These are phyloP conservation scores for Heteractis magnifica DNA, from an alignment of 92 coral and sea anemone genomes.

Conservation along the genomic window DNA sequence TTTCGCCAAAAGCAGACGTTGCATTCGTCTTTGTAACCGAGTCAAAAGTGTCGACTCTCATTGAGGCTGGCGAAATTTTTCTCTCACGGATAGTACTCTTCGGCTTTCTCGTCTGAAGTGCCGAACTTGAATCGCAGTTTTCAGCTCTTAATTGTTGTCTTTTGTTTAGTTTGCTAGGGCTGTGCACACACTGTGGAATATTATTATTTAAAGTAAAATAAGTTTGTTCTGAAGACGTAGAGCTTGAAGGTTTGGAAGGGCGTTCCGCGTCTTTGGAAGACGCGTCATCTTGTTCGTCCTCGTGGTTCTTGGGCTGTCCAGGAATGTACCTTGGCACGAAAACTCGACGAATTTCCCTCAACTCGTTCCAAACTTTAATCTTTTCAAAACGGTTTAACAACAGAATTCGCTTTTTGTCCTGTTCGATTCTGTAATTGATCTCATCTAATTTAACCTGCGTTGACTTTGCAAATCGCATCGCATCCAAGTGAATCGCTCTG, in stretches of 20 bases:
- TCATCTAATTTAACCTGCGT: conserved; percentile 47
- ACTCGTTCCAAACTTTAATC: conserved; percentile 43
- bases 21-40: not conserved
- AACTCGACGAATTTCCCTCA: conserved; percentile 41
- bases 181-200: not conserved
- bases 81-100: not conserved
- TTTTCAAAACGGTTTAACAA: conserved; percentile 25
- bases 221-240: not conserved
- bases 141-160: not conserved
- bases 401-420: conserved; percentile 40
- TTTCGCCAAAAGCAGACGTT: not conserved
- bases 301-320: not conserved
- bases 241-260: not conserved
- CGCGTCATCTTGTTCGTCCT: not conserved
- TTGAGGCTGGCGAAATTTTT: not conserved
- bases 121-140: not conserved
- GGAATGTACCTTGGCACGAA: conserved; percentile 51
- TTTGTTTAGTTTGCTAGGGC: too few species aligned
- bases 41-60: not conserved
- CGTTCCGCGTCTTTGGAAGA: not conserved
- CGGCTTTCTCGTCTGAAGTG: not conserved
- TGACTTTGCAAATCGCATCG: conserved; percentile 34
- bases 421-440: conserved; percentile 39
- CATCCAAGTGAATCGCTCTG: conserved; percentile 25
- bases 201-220: too few species aligned